These are phyloP conservation scores for Chiloscyllium plagiosum DNA, from an alignment of 2,113 vertebrate genomes.

Conservation along the genomic window DNA sequence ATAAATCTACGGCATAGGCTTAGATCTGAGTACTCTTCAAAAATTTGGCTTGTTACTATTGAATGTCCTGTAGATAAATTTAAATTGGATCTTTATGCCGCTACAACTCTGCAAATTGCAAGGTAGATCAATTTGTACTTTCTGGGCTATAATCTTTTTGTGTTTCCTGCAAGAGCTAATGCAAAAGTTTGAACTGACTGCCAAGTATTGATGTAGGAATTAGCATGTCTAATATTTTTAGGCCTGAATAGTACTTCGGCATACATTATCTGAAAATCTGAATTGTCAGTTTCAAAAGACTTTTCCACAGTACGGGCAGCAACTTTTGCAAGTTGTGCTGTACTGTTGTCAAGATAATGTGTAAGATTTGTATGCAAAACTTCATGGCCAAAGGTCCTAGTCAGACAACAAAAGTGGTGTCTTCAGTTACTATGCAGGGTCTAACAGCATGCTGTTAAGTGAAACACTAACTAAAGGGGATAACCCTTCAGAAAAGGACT, in stretches of 20 bases:
- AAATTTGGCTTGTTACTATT: background rate
- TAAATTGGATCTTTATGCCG: background rate
- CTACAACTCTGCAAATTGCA: background rate
- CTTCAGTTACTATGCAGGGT: background rate
- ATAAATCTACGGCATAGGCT: background rate
- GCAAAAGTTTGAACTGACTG: background rate
- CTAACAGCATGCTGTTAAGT: no score
- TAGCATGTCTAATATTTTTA: background rate
- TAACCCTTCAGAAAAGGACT: background rate
- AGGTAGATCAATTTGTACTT: background rate
- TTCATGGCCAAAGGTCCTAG: background rate
- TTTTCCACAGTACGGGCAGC: background rate
- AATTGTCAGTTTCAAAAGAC: background rate
- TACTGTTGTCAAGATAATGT: background rate
- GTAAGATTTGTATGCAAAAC: background rate
- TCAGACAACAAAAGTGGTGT: background rate
- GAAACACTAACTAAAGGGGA: background rate
- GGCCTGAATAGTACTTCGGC: background rate
- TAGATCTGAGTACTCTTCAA: background rate
- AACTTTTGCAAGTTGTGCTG: background rate
- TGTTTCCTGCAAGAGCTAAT: background rate
- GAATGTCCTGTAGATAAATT: background rate
- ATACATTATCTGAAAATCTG: conserved; percentile 10
- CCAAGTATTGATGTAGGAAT: background rate
- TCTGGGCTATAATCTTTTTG: no score